Base-by-base conservation (phyloP, 2,888 invertebrate species). In the Iphiclides podalirius region DNA sequence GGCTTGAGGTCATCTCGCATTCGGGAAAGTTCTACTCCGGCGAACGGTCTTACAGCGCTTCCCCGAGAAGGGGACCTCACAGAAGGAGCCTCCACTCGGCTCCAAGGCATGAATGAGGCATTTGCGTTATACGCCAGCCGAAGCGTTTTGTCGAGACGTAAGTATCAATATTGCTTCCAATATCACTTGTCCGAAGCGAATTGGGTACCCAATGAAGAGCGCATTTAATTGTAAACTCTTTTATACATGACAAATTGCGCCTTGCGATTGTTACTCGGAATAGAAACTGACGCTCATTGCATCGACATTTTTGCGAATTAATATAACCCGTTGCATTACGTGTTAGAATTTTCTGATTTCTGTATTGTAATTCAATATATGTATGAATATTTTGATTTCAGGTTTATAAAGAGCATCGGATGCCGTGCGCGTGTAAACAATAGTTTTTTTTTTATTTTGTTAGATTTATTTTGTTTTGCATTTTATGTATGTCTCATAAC, bases 1-100 rank as follows among this genome's bases (percentile, higher is more conserved):
- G 95, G 43, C 83, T 97, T 33, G 96, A 97, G 69, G 94, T 97
- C 6, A 94, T 96, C 38, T 75, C 98, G 0, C 98, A 98, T 81
- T 91, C 92, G 69, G 97, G 87, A 4, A 85, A 84, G 60, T 87
- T 86, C 63, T 76, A 84, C 54, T 76, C 72, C 4, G 82, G 80
- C 1, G 70, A 80, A 1, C 63, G 84, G 38, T 75, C 85, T 0
- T 75, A 72, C 49, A 87, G 85, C 47, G 70, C 81, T 0, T 85
- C 86, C 0, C 87, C 86, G 0, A 68, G 80, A 34, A 73, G 72
- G 46, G 57, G 73, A 9, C 57, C 70, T 0, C 78, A 70, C 47
- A 63, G 79, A 42, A 71, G 77, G 52, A 66, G 76, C 35, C 59
- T 58, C 28, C 67, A 74, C 16, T 75, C 81, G 15, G 61, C 70